Evolutionary conservation across 2,888 invertebrate species (phyloP).

Genomic region (Autographa pulchrina): DNA sequence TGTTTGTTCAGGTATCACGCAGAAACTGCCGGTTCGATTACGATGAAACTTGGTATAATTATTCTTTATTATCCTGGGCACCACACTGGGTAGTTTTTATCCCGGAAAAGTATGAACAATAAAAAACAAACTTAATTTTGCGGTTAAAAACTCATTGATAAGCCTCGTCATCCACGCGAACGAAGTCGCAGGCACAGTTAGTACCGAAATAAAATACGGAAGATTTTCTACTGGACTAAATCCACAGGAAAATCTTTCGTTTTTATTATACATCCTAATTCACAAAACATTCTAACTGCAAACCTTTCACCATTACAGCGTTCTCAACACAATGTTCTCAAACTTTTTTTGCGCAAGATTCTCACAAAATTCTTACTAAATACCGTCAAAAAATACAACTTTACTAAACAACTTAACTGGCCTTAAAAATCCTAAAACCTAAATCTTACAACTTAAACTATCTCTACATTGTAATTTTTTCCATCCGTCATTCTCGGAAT

Average conservation of each 20-base stretch:
- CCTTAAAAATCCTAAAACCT: neutral
- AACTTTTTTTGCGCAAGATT: neutral
- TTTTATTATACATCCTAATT: neutral
- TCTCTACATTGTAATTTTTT: conserved; percentile 53
- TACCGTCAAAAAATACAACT: neutral
- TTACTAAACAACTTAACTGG: neutral
- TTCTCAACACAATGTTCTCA: neutral
- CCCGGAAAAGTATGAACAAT: no score
- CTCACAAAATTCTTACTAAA: neutral
- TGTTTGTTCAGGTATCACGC: no score
- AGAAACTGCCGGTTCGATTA: no score
- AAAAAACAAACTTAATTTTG: no score
- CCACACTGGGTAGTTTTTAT: no score
- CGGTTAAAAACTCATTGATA: no score
- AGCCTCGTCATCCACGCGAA: no score
- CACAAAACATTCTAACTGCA: neutral
- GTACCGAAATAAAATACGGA: no score
- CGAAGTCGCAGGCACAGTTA: no score
- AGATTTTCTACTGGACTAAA: no score
- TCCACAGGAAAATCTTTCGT: neutral
- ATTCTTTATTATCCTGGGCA: no score
- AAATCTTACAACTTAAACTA: conserved; percentile 34
- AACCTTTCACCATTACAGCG: conserved; percentile 2
- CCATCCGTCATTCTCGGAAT: conserved; percentile 65
- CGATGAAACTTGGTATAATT: no score